phyloP scores from a whole-genome alignment of 2,797 vertebrate genomes.

The Pangasius sanitwongsei region DNA sequence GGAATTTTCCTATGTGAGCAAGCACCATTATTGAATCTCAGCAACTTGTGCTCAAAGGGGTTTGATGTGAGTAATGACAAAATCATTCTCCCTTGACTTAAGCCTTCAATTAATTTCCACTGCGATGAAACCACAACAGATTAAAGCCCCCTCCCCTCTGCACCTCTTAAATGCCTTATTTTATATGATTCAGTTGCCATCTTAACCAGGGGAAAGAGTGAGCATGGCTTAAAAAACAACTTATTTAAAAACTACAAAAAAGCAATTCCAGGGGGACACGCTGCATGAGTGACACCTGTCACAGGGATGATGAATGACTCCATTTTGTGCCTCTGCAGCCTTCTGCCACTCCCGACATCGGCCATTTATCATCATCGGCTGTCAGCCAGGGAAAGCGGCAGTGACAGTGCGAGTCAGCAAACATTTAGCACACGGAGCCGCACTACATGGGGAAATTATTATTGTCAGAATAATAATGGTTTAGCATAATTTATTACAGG shows the following conservation, averaged over 20 bases:
- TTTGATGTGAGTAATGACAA: conserved; percentile 80
- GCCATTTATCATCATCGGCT: conserved; percentile 99
- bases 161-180: conserved; percentile 35
- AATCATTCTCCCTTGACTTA: conserved; percentile 59
- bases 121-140: conserved; percentile 82
- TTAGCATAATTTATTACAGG: conserved; percentile 99
- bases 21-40: conserved; percentile 86
- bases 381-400: conserved; percentile 97
- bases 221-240: conserved; percentile 93
- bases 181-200: conserved; percentile 89
- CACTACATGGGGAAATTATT: conserved; percentile 99
- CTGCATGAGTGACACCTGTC: conserved; percentile 99
- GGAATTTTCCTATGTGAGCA: conserved; percentile 76
- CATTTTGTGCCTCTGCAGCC: conserved; percentile 99
- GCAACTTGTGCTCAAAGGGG: conserved; percentile 80
- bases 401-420: conserved; percentile 99
- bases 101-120: conserved; percentile 74
- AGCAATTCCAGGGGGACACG: conserved; percentile 93
- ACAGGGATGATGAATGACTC: conserved; percentile 99
- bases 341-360: conserved; percentile 96
- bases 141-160: conserved; percentile 65
- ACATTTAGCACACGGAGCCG: conserved; percentile 99
- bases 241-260: conserved; percentile 98
- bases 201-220: conserved; percentile 77
- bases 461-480: conserved; percentile 99